Base-by-base conservation (phyloP, 2,888 invertebrate species). In the Lochmaea capreae region DNA sequence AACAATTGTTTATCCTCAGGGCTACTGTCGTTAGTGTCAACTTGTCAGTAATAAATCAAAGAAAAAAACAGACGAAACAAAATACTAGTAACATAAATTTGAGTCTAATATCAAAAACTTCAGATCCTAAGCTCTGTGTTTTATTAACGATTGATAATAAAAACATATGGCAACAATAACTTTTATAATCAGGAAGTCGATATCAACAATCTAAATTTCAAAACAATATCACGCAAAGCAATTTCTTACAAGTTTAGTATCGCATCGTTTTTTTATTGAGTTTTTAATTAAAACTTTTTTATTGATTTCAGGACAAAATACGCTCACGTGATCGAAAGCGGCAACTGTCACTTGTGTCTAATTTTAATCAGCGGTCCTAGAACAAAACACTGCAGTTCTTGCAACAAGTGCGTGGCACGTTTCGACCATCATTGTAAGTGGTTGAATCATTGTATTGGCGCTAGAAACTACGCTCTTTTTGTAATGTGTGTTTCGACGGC, bases 401-500 rank as follows among this genome's bases (percentile, higher is more conserved):
- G 99, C 89, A 99, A 99, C 90, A 99, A 99, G 90, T 99, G 99
- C 88, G 95, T 99, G 67, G 92, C 93, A 14, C 91, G 92, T 73
- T 99, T 99, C 88, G 98, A 99, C 87, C 98, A 98, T 87, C 98
- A 99, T 88, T 99, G 98, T 90, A 97, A 97, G 90, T 99, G 99
- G 98, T 90, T 99, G 80, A 99, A 99, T 89, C 98, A 97, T 88
- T 99, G 99, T 89, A 92, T 99, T 76, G 99, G 99, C 10, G 91
- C 91, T 61, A 90, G 96, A 80, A 98, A 98, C 87, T 98, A 98
- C 89, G 90, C 90, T 59, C 92, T 93, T 42, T 97, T 97, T 87
- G 90, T 96, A 79, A 91, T 93, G 85, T 94, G 95, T 84, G 93
- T 96, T 71, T 89, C 92, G 73, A 93, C 95, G 67, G 95, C 95